These are phyloP conservation scores for Dendronephthya gigantea DNA, from an alignment of 64 coral and sea anemone genomes.

Conservation along the genomic window DNA sequence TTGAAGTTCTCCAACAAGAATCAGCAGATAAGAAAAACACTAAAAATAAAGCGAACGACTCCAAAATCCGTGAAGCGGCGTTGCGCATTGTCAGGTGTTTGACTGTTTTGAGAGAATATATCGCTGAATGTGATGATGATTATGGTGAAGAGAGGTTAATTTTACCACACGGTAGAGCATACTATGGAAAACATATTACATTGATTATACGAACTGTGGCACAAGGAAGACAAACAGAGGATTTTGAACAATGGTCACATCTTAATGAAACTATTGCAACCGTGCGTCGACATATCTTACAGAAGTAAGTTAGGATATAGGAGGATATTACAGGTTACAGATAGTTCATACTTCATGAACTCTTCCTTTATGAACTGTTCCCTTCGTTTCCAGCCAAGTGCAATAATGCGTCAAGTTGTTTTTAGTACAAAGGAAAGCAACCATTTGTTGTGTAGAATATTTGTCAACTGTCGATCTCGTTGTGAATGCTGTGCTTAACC, in stretches of 20 bases:
- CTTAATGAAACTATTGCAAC: constrained; percentile 87
- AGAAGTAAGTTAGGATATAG: constrained; percentile 38
- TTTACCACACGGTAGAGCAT: constrained; percentile 91
- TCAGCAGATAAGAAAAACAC: constrained; percentile 37
- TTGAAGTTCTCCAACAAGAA: constrained; percentile 50
- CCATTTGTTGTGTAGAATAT: not conserved
- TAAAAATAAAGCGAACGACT: constrained; percentile 31
- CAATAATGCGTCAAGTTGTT: too few species aligned
- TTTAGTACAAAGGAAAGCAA: too few species aligned
- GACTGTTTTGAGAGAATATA: constrained; percentile 84
- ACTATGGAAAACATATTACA: constrained; percentile 74
- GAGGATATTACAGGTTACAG: too few species aligned
- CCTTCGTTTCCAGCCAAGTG: too few species aligned
- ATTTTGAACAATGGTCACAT: constrained; percentile 96
- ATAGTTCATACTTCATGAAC: too few species aligned
- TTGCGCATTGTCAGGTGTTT: constrained; percentile 83
- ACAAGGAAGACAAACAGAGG: constrained; percentile 90
- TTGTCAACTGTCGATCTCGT: not conserved
- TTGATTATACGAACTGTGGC: constrained; percentile 71
- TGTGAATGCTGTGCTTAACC: not conserved
- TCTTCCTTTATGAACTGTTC: too few species aligned
- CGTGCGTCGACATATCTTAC: constrained; percentile 73
- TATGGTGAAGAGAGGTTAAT: constrained; percentile 82
- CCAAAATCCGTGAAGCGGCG: constrained; percentile 50
- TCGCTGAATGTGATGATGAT: constrained; percentile 97